Conservation (phyloP, 2,797 vertebrate species). For the Lithobates sylvaticus region DNA sequence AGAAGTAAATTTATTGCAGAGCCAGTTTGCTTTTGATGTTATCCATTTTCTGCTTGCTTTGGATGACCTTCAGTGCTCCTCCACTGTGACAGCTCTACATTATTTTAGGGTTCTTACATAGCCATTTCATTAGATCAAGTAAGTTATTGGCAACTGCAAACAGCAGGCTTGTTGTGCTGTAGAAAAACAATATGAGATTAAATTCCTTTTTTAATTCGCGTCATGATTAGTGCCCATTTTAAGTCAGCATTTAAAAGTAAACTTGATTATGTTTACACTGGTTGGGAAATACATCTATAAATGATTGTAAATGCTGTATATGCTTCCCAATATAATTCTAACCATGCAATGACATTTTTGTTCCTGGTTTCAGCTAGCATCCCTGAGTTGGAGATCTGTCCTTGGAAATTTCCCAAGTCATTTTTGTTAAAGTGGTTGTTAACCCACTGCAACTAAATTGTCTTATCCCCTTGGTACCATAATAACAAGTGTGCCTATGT, state of each 20-base stretch:
- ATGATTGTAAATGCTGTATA: no score
- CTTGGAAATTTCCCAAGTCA: no score
- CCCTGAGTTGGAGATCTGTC: no score
- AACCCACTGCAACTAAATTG: no score
- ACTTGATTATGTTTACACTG: background rate
- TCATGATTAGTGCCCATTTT: background rate
- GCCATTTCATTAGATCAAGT: slow-evolving; percentile 83
- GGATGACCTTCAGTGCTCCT: slow-evolving; percentile 74
- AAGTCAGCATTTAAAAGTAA: background rate
- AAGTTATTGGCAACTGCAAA: slow-evolving; percentile 78
- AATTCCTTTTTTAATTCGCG: slow-evolving; percentile 11
- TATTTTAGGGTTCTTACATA: slow-evolving; percentile 80
- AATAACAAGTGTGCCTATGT: no score
- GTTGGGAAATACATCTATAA: background rate
- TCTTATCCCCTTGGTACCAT: no score
- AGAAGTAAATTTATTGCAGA: slow-evolving; percentile 31
- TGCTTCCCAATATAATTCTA: no score
- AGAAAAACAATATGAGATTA: slow-evolving; percentile 19
- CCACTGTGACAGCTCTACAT: slow-evolving; percentile 76
- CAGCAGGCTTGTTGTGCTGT: slow-evolving; percentile 62
- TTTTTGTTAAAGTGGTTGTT: no score
- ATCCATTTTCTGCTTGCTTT: slow-evolving; percentile 67
- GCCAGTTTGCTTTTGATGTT: slow-evolving; percentile 14
- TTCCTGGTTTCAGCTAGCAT: no score
- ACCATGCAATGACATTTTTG: no score